A percentile compares a stretch with the other conserved stretches of the same genome.
phyloP scores from a whole-genome alignment of 2,113 vertebrate species.

The Plecotus auritus region DNA sequence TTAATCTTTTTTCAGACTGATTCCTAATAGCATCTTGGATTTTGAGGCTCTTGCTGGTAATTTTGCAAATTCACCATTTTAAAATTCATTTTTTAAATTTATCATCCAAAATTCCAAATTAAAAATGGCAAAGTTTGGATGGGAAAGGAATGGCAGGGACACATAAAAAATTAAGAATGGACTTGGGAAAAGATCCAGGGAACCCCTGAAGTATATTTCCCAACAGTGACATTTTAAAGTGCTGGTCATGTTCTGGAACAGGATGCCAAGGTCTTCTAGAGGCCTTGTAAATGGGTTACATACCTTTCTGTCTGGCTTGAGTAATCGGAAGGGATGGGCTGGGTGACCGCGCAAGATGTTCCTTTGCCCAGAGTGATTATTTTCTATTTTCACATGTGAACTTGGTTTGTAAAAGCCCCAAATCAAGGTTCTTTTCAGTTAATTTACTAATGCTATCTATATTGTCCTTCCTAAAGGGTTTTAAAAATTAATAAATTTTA shows the following conservation, averaged over 20 bases:
- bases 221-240: background rate
- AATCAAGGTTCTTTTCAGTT: background rate
- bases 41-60: background rate
- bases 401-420: background rate
- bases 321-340: background rate
- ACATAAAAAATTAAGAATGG: background rate
- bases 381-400: background rate
- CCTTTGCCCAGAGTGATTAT: background rate
- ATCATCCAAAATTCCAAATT: background rate
- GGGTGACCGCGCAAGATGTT: background rate
- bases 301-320: slow-evolving; percentile 1
- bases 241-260: background rate
- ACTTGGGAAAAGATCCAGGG: background rate
- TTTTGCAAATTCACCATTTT: background rate
- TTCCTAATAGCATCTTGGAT: background rate
- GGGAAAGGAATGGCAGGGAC: background rate
- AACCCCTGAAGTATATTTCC: background rate
- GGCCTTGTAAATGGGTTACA: background rate
- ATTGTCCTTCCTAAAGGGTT: background rate
- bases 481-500: background rate
- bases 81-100: background rate
- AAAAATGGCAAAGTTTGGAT: background rate
- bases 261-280: background rate
- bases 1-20: background rate
- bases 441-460: background rate